Conservation (phyloP, 2,113 vertebrate species). For the Dunckerocampus dactyliophorus region DNA sequence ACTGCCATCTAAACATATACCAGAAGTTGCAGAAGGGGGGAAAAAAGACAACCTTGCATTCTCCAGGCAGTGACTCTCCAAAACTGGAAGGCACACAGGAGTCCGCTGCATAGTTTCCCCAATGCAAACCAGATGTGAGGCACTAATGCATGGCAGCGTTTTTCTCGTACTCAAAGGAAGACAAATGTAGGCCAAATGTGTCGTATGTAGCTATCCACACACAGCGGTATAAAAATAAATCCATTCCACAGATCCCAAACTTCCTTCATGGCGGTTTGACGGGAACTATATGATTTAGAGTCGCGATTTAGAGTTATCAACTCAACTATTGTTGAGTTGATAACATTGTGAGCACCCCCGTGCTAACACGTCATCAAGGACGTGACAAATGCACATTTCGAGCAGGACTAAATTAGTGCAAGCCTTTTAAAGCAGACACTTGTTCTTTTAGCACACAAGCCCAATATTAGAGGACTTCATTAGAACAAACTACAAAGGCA, state of each 20-base stretch:
- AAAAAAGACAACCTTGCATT: slow-evolving; percentile 48
- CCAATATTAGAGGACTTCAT: slow-evolving; percentile 60
- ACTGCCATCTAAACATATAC: slow-evolving; percentile 55
- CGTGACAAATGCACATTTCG: slow-evolving; percentile 41
- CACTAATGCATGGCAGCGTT: slow-evolving; percentile 70
- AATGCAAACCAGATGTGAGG: slow-evolving; percentile 81
- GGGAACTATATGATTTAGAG: slow-evolving; percentile 51
- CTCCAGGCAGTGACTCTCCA: slow-evolving; percentile 62
- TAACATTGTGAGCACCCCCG: not conserved
- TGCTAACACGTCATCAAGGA: slow-evolving; percentile 4
- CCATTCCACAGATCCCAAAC: slow-evolving; percentile 44
- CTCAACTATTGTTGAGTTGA: slow-evolving; percentile 57
- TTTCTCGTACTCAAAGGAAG: slow-evolving; percentile 56
- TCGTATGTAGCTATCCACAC: slow-evolving; percentile 46
- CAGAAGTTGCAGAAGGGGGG: slow-evolving; percentile 51
- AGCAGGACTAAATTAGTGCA: slow-evolving; percentile 33
- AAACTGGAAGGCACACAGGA: slow-evolving; percentile 65
- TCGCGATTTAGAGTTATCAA: no score
- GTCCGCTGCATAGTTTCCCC: slow-evolving; percentile 73
- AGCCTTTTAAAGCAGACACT: not conserved
- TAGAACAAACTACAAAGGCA: slow-evolving; percentile 68
- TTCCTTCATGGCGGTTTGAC: slow-evolving; percentile 47
- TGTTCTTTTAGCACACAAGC: slow-evolving; percentile 21
- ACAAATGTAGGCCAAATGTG: slow-evolving; percentile 69
- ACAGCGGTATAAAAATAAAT: slow-evolving; percentile 62